Evolutionary conservation across 1,140 invertebrate genomes (phyloP), one percentile per base, ranked within the genome.

Genomic region (Antheraea mylitta): DNA sequence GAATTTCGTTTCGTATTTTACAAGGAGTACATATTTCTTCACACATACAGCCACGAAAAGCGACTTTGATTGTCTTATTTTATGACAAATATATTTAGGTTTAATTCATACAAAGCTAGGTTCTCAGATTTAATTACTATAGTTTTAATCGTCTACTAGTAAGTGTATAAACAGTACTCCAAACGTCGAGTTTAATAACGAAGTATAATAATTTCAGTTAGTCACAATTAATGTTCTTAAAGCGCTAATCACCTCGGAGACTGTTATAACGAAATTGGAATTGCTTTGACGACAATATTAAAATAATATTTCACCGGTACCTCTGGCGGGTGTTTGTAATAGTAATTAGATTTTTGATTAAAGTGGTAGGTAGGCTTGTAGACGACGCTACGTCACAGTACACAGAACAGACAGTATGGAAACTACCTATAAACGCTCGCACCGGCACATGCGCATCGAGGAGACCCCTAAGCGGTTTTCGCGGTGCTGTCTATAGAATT

Each of bases 221-320:
- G 45, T 53, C 10, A 53, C 11, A 53, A 53, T 53, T 53, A 53
- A 53, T 53, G 45, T 53, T n/a, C 11, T 13, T 53, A 6, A 53
- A 53, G 16, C 45, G 45, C 13, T 53, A 13, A 53, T 53, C 45
- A 16, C 45, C 5, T 53, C 45, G 13, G 45, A 16, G 45, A 53
- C 45, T 16, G 16, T 53, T 53, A 53, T 53, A 53, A 53, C 45
- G 45, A 53, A 53, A 53, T 53, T 53, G 45, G 45, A 53, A 53
- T 53, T 53, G 45, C 45, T 53, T 53, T 16, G 45, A 53, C 45
- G 45, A 53, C 45, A 53, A 53, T 53, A 53, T 53, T 53, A 53
- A 53, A 53, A 53, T 53, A 53, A 53, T 53, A 53, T 53, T 16
- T 53, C 45, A 53, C 45, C 16, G 16, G 45, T 13, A 13, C 0